Evolutionary conservation across 2,888 invertebrate genomes (phyloP).

Genomic region (Trichacis sp.): DNA sequence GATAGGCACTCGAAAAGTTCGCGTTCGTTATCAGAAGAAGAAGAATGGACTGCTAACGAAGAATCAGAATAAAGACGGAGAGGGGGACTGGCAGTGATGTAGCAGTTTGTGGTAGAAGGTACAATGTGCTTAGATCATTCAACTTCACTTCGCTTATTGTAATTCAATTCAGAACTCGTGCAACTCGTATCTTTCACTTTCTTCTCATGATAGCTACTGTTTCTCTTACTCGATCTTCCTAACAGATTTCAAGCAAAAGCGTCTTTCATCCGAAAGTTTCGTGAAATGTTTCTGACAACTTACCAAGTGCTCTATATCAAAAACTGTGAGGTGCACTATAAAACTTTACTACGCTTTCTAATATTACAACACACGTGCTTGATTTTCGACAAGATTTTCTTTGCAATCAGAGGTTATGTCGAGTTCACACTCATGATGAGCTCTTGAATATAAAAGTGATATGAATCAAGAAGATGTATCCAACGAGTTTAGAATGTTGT

Average conservation of each 20-base stretch:
- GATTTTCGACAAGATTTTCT: too few species aligned
- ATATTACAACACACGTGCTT: too few species aligned
- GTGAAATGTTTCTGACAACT: slow-evolving; percentile 60
- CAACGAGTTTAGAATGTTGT: too few species aligned
- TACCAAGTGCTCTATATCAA: slow-evolving; percentile 55
- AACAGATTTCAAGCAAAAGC: slow-evolving; percentile 44
- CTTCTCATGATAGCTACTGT: slow-evolving; percentile 31
- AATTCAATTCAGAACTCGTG: slow-evolving; percentile 60
- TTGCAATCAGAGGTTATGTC: too few species aligned
- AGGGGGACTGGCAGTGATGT: slow-evolving; percentile 55
- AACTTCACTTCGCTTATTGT: slow-evolving; percentile 64
- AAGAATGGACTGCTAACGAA: slow-evolving; percentile 41
- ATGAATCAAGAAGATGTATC: too few species aligned
- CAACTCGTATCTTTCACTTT: slow-evolving; percentile 41
- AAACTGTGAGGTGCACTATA: slow-evolving; percentile 38
- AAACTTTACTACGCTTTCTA: slow-evolving; percentile 19
- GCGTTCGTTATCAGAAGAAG: slow-evolving; percentile 51
- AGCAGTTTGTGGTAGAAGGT: slow-evolving; percentile 50
- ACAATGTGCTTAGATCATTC: slow-evolving; percentile 63
- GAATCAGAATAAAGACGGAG: slow-evolving; percentile 40
- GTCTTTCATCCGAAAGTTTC: slow-evolving; percentile 48
- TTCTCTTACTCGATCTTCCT: slow-evolving; percentile 41
- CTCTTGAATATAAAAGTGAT: too few species aligned
- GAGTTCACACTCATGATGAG: too few species aligned
- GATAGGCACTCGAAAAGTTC: slow-evolving; percentile 58